Evolutionary conservation across 2,888 invertebrate species (phyloP).

Genomic region (Sinotaia quadrata): DNA sequence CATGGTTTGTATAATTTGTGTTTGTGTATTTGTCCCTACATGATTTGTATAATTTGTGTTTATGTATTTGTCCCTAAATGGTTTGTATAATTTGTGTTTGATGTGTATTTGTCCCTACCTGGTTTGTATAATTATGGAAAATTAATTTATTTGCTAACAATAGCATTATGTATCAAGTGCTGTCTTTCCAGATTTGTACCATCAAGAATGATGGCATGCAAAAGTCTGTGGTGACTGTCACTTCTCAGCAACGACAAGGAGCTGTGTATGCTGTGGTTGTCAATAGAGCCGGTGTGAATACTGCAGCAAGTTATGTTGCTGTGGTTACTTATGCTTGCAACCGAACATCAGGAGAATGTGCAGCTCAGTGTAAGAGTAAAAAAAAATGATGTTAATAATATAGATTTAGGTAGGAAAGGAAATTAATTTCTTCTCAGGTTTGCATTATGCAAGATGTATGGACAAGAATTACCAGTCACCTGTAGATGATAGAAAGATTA

Average conservation of each 20-base stretch:
- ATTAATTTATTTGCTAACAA: too few relatives aligned
- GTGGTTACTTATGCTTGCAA: conserved; percentile 80
- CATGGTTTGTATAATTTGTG: too few relatives aligned
- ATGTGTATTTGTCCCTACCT: too few relatives aligned
- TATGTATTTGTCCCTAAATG: too few relatives aligned
- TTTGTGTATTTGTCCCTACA: too few relatives aligned
- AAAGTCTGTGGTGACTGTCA: conserved; percentile 45
- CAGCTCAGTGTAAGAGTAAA: conserved; percentile 33
- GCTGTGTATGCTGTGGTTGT: conserved; percentile 62
- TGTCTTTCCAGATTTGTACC: conserved; percentile 8
- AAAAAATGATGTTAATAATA: too few relatives aligned
- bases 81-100: too few relatives aligned
- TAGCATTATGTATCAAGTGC: too few relatives aligned
- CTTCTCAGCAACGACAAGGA: conserved; percentile 61
- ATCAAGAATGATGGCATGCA: conserved; percentile 18
- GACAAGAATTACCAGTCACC: not conserved
- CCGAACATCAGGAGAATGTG: conserved; percentile 72
- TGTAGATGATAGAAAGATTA: too few relatives aligned
- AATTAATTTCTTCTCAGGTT: not conserved
- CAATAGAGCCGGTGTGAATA: conserved; percentile 36
- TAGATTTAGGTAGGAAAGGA: not conserved
- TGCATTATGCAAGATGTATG: not conserved
- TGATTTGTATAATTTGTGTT: too few relatives aligned
- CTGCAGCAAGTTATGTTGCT: conserved; percentile 78
- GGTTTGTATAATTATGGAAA: too few relatives aligned